phyloP scores from a whole-genome alignment of 2,888 invertebrate genomes.

The Andrena marginata region DNA sequence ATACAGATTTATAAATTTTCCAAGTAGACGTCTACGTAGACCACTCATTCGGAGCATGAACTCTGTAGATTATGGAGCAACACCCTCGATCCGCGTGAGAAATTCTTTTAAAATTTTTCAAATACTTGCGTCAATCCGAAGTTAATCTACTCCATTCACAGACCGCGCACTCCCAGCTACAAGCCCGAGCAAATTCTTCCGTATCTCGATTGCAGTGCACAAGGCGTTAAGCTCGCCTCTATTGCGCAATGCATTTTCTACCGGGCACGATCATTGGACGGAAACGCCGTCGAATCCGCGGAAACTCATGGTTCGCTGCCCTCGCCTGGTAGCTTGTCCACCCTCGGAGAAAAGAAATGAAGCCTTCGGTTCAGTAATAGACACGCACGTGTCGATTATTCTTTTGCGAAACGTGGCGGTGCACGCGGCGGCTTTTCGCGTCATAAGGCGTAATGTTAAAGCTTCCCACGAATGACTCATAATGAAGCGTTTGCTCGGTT shows the following conservation, averaged over 20 bases:
- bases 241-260: not conserved
- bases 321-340: not conserved
- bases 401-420: not conserved
- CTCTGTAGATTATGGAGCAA: no score
- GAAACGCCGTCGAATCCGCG: not conserved
- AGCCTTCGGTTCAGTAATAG: conserved; percentile 9
- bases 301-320: not conserved
- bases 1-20: no score
- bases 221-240: not conserved
- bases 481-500: conserved; percentile 48
- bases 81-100: no score
- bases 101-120: no score
- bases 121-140: no score
- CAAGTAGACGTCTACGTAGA: no score
- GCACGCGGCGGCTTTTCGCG: conserved; percentile 35
- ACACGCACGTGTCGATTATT: not conserved
- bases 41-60: no score
- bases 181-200: no score
- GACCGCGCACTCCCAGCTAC: no score
- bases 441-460: conserved; percentile 44
- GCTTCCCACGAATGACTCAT: conserved; percentile 47
- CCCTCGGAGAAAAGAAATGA: not conserved
- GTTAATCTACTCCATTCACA: no score
- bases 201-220: no score
- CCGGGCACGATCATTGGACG: not conserved